Conservation (phyloP, 1,140 invertebrate genomes). For the Anastrepha ludens region DNA sequence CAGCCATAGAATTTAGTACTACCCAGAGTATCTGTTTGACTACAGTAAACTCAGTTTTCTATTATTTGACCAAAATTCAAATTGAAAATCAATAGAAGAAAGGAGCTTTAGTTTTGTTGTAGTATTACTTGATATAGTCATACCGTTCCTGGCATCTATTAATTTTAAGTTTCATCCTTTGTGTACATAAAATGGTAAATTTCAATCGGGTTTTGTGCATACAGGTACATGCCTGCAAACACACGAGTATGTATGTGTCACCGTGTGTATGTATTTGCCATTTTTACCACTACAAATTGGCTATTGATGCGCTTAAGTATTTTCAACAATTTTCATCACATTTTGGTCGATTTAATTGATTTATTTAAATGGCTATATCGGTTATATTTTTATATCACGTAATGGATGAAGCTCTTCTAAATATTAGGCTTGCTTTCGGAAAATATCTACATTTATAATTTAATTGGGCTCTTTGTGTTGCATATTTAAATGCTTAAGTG, state of each 20-base stretch:
- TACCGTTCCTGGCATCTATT: background rate
- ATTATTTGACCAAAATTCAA: conserved; percentile 18
- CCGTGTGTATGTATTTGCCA: background rate
- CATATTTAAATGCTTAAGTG: background rate
- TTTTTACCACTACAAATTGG: conserved; percentile 2
- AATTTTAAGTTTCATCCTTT: background rate
- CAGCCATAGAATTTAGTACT: background rate
- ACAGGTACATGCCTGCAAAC: no score
- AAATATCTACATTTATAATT: background rate
- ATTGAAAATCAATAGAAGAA: background rate
- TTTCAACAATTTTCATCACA: conserved; percentile 4
- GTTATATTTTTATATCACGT: background rate
- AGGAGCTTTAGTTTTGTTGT: background rate
- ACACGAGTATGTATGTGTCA: background rate
- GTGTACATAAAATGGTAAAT: background rate
- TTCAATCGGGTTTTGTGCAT: background rate
- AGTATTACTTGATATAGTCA: background rate
- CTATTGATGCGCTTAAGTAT: conserved; percentile 24
- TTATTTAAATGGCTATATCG: conserved; percentile 17
- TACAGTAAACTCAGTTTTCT: background rate
- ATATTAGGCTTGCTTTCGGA: background rate
- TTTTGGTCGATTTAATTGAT: conserved; percentile 35
- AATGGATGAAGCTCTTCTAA: background rate
- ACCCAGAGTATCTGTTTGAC: background rate
- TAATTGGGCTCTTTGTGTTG: background rate